phyloP scores from a whole-genome alignment of 1,140 invertebrate species.

The Nymphalis io region DNA sequence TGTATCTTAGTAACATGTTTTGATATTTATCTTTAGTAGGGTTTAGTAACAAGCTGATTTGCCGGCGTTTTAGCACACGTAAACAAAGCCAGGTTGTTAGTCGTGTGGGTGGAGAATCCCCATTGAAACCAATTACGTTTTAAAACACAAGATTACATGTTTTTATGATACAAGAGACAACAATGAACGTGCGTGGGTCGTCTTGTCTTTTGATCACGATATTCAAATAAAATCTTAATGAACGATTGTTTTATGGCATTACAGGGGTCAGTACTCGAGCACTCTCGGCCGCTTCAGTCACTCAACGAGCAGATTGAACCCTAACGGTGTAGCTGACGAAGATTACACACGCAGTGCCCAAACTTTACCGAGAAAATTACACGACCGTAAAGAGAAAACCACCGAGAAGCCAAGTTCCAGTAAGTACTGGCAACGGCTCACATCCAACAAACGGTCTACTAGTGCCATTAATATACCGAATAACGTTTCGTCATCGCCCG shows the following conservation, averaged over 20 bases:
- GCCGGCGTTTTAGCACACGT: constrained; percentile 35
- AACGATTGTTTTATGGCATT: constrained; percentile 62
- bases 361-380: constrained; percentile 88
- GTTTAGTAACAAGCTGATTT: constrained; percentile 10
- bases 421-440: constrained; percentile 78
- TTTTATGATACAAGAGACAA: constrained; percentile 68
- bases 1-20: constrained; percentile 13
- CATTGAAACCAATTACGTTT: constrained; percentile 73
- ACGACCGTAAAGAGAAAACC: constrained; percentile 76
- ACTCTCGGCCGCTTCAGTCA: constrained; percentile 90
- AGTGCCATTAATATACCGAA: constrained; percentile 89
- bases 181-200: constrained; percentile 67
- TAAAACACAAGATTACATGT: constrained; percentile 63
- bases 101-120: constrained; percentile 65
- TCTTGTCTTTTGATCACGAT: constrained; percentile 51
- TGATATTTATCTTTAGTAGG: constrained; percentile 11
- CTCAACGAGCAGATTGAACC: constrained; percentile 85
- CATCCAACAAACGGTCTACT: constrained; percentile 81
- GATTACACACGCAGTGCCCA: constrained; percentile 86
- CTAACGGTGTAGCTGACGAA: constrained; percentile 79
- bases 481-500: constrained; percentile 82
- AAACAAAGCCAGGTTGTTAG: constrained; percentile 69
- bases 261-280: constrained; percentile 82
- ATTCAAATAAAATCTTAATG: constrained; percentile 50
- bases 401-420: constrained; percentile 77